Base-by-base conservation (phyloP, 1,140 invertebrate species). In the Heliconius himera region DNA sequence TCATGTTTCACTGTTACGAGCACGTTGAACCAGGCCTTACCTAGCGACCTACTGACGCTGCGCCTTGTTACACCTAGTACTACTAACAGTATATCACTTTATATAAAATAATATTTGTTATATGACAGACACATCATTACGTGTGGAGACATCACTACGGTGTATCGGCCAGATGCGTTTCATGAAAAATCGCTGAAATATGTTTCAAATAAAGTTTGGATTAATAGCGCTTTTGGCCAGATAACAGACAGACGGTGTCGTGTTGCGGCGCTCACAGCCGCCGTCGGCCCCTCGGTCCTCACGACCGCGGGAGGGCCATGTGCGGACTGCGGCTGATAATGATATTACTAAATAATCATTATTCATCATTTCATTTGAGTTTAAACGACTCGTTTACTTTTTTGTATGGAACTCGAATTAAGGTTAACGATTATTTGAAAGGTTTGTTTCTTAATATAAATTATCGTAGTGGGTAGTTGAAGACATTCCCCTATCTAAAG, bases 1-100 rank as follows among this genome's bases (percentile, higher is more conserved):
- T 78, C 77, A 75, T 75, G 80, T 75, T 78, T 74, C 49, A 41
- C 6, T 18, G 38, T 77, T 51, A 66, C 60, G 60, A 66, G 60
- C 11, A 66, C 60, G 60, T 66, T 66, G 60, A 22, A 66, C 22
- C 6, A 26, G 20, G 56, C 56, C 26, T 60, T 60, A 60, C 56
- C 56, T 60, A 13, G 22, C 60, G 16, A 66, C 60, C 22, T 66
- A 66, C 60, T 66, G 54, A n/a, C 29, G 73, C 29, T n/a, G 60
- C 54, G 20, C 29, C 36, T 71, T 71, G n/a, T 56, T 38, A 71
- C 2, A n/a, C 33, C 41, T 46, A 46, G 13, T 46, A 9, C 16
- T 38, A n/a, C 3, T 26, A 36, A 71, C 0, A 71, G n/a, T 18
- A 71, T 71, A 46, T 46, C 41, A 46, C 41, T 13, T 13, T 13